Base-by-base conservation (phyloP, 2,113 vertebrate genomes). In the Heterochromis multidens region DNA sequence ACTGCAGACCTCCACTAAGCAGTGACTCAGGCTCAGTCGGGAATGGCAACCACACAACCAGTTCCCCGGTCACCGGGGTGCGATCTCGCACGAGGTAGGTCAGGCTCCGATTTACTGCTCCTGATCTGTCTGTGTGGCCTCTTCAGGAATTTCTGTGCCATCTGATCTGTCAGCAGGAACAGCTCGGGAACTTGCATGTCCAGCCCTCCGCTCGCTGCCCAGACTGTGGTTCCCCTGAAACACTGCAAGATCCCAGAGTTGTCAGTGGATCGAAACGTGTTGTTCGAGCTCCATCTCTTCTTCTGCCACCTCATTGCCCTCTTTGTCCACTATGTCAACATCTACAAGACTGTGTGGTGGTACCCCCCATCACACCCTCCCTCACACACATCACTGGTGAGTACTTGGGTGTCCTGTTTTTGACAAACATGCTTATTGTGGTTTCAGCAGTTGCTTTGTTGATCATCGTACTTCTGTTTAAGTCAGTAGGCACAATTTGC, bases 271-370 rank as follows among this genome's bases (percentile, higher is more conserved):
- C 96, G 95, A 65, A 98, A 97, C 9, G 94, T 99, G 79, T 93
- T 99, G 37, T 99, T 99, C 33, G 99, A 99, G 89, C 96, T 99
- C 5, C 98, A 99, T 86, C 97, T 99, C 46, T 98, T 99, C 95
- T 97, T 99, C 94, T 99, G 98, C 94, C 99, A 99, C 84, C 97
- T 99, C 7, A 94, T 98, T 46, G 99, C 98, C 33, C 97, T 99
- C 31, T 99, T 99, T 11, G 98, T 99, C 65, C 98, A 99, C 96
- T 99, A 99, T 84, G 97, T 99, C 96, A 99, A 99, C 96, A 99
- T 99, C 96, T 99, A 99, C 96, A 99, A 98, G 94, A 99, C 98
- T 0, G 98, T 99, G 88, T 99, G 99, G 99, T 99, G 99, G 99
- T 99, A 99, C 82, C 98, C 99, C 0, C 97, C 98, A 1, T 97